Evolutionary conservation across 1,140 invertebrate genomes (phyloP).

Genomic region (Meteorus sp.): DNA sequence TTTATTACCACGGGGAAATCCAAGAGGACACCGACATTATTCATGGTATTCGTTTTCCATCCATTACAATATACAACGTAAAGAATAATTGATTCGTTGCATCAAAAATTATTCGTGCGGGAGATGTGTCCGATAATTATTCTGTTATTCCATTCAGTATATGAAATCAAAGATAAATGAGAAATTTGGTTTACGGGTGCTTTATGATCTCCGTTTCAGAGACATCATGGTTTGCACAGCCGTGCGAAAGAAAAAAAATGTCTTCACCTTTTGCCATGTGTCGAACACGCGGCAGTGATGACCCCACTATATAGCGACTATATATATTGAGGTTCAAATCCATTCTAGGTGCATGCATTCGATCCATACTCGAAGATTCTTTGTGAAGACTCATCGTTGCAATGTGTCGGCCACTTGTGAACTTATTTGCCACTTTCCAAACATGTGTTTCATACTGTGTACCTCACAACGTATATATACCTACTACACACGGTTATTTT

Average conservation of each 20-base stretch:
- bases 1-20: not conserved
- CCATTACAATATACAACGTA: no score
- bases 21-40: no score
- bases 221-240: constrained; percentile 21
- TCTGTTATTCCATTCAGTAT: no score
- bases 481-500: constrained; percentile 16
- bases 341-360: not conserved
- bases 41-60: no score
- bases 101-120: no score
- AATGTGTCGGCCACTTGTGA: constrained; percentile 19
- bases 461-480: constrained; percentile 2
- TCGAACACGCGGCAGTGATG: constrained; percentile 25
- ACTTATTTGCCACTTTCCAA: constrained; percentile 23
- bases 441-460: constrained; percentile 15
- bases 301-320: not conserved
- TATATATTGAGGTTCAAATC: constrained; percentile 1
- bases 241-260: no score
- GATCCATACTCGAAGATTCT: not conserved
- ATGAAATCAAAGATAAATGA: not conserved
- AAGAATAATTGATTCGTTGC: no score
- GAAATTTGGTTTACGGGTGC: constrained; percentile 15
- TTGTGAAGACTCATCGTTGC: not conserved
- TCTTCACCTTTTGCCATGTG: constrained; percentile 27
- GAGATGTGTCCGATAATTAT: no score
- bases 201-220: constrained; percentile 23